Evolutionary conservation across 2,113 vertebrate genomes (phyloP).

Genomic region (Ursus arctos): DNA sequence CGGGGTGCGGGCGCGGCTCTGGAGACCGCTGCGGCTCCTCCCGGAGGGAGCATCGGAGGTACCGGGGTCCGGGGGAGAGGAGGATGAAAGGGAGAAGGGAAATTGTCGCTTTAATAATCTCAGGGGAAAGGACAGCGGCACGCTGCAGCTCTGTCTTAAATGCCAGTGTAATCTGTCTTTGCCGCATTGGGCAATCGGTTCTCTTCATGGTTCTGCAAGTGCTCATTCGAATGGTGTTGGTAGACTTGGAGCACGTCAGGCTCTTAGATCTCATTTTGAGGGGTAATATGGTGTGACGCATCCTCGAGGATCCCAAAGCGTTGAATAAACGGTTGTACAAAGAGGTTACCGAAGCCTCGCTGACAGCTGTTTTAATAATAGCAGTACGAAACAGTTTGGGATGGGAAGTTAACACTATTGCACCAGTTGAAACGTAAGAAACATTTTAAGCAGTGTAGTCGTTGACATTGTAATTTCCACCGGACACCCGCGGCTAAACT

Average conservation of each 20-base stretch:
- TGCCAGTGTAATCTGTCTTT: not conserved
- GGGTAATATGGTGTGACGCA: constrained; percentile 35
- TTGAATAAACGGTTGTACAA: constrained; percentile 56
- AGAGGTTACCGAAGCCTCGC: constrained; percentile 55
- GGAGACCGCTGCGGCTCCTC: too few relatives aligned
- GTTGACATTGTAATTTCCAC: not conserved
- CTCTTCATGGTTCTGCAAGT: not conserved
- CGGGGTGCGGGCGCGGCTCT: not conserved
- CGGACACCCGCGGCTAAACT: not conserved
- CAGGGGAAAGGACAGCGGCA: not conserved
- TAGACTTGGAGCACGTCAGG: not conserved
- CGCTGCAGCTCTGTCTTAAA: not conserved
- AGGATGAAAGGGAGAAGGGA: not conserved
- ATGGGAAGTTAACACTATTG: constrained; percentile 45
- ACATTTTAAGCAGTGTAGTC: not conserved
- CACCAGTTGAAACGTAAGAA: constrained; percentile 21
- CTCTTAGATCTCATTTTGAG: constrained; percentile 6
- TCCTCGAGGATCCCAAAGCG: constrained; percentile 63
- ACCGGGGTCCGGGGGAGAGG: not conserved
- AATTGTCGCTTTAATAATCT: not conserved
- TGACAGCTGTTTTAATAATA: constrained; percentile 73
- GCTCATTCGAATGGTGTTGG: not conserved
- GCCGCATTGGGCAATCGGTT: not conserved
- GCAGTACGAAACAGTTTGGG: not conserved
- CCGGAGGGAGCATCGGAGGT: not conserved